Evolutionary conservation across 2,113 vertebrate species (phyloP), one percentile per base, ranked within the genome.

Genomic region (Probosciger aterrimus): DNA sequence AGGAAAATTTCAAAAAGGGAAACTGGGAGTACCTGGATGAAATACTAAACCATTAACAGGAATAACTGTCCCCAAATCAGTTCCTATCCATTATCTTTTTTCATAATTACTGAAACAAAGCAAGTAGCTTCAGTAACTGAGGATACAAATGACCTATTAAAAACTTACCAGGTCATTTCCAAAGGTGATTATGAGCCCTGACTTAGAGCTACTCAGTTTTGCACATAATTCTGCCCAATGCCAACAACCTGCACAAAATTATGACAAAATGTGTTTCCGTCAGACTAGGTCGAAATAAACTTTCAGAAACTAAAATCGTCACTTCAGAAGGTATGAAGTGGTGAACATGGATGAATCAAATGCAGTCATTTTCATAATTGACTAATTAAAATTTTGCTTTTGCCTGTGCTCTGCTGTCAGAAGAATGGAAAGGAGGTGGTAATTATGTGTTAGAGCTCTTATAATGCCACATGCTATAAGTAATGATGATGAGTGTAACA

Each of bases 121-220:
- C 67, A 87, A 91, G 53, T 60, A 79, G 63, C 52, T 88, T 92
- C 88, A 87, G 93, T 89, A 96, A 88, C 82, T 88, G 33, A 78
- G 88, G 80, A 95, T 96, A 93, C 76, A 92, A 94, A 96, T 91
- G 59, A 91, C 69, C 62, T 95, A 87, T 89, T 92, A 92, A 74
- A 85, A 96, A 95, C 52, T 79, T 94, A 95, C 82, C 86, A 95
- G 92, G 92, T 96, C 90, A 94, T 95, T 97, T 96, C 78, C 70
- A 94, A 94, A 94, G 82, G 92, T 93, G 92, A 88, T 95, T 94
- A 92, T 71, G 71, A 86, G 47, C 57, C 22, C 80, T 83, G 86
- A 92, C 69, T 92, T 92, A 83, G 52, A 92, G 41, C 57, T 90
- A 82, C 71, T 76, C 3, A 0, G 17, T 62, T 82, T 95, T 91